phyloP scores from a whole-genome alignment of 2,888 invertebrate species.

The Ceriagrion tenellum region DNA sequence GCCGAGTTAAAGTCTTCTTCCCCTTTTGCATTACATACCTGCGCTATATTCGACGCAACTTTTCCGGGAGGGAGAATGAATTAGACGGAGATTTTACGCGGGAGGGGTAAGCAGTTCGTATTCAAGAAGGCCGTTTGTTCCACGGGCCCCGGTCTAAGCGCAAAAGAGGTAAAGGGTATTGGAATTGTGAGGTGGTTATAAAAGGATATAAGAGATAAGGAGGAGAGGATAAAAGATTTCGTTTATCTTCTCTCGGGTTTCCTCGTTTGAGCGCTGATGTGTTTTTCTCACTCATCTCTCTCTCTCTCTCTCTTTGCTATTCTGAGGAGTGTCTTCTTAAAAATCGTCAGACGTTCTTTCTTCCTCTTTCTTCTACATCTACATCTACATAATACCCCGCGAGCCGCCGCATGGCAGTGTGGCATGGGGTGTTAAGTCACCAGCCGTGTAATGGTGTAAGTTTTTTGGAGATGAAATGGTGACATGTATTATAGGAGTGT shows the following conservation, averaged over 20 bases:
- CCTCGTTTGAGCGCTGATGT: neutral
- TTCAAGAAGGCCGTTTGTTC: constrained; percentile 3
- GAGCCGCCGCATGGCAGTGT: too few relatives aligned
- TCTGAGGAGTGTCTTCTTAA: neutral
- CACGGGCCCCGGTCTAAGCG: neutral
- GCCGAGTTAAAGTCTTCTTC: neutral
- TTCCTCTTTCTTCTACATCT: too few relatives aligned
- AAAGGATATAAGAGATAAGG: neutral
- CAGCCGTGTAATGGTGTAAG: too few relatives aligned
- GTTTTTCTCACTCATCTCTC: neutral
- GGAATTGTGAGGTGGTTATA: neutral
- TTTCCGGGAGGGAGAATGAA: constrained; percentile 6
- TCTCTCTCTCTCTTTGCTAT: neutral
- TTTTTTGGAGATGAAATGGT: too few relatives aligned
- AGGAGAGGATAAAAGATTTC: constrained; percentile 1
- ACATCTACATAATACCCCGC: too few relatives aligned
- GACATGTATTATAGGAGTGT: too few relatives aligned
- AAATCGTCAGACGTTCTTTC: neutral
- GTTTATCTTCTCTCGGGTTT: neutral
- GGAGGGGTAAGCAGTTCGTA: neutral
- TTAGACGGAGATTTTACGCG: neutral
- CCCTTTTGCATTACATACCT: neutral
- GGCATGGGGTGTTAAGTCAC: too few relatives aligned
- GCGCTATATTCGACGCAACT: neutral
- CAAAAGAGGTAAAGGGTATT: constrained; percentile 17